Conservation (phyloP, 2,888 invertebrate species). For the Drosophila dives region DNA sequence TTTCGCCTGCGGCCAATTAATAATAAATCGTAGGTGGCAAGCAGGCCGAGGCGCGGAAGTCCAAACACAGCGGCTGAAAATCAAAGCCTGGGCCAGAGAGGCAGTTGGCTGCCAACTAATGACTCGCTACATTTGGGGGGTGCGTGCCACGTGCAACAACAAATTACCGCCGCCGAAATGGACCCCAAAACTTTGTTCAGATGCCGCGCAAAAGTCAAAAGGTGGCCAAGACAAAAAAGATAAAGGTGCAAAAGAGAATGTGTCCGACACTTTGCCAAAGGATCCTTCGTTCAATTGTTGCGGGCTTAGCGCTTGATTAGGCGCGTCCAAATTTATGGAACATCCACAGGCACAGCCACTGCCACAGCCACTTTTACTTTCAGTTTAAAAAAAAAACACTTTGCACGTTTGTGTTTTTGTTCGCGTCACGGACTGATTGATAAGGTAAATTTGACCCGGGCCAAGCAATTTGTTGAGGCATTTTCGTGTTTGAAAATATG, state of each 20-base stretch:
- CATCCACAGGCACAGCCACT: not conserved
- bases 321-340: slow-evolving; percentile 46
- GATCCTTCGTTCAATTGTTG: slow-evolving; percentile 41
- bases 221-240: slow-evolving; percentile 42
- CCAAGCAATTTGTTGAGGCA: slow-evolving; percentile 31
- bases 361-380: not conserved
- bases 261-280: slow-evolving; percentile 40
- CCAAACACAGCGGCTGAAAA: slow-evolving; percentile 21
- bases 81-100: slow-evolving; percentile 31
- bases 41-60: not conserved
- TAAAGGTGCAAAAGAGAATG: slow-evolving; percentile 41
- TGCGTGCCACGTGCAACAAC: slow-evolving; percentile 74
- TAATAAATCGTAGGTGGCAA: slow-evolving; percentile 65
- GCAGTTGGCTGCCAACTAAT: slow-evolving; percentile 54
- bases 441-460: slow-evolving; percentile 59
- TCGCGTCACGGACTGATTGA: slow-evolving; percentile 60
- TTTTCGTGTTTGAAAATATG: slow-evolving; percentile 56
- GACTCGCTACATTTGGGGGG: slow-evolving; percentile 63
- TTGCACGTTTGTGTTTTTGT: slow-evolving; percentile 12
- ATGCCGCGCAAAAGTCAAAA: slow-evolving; percentile 61
- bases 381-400: not conserved
- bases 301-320: slow-evolving; percentile 70
- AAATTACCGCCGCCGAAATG: slow-evolving; percentile 68
- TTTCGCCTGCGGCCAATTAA: slow-evolving; percentile 68
- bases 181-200: slow-evolving; percentile 51